A percentile compares a stretch with the other conserved stretches of the same genome.
Conservation (phyloP, 2,888 invertebrate genomes). For the Smittia aterrima region DNA sequence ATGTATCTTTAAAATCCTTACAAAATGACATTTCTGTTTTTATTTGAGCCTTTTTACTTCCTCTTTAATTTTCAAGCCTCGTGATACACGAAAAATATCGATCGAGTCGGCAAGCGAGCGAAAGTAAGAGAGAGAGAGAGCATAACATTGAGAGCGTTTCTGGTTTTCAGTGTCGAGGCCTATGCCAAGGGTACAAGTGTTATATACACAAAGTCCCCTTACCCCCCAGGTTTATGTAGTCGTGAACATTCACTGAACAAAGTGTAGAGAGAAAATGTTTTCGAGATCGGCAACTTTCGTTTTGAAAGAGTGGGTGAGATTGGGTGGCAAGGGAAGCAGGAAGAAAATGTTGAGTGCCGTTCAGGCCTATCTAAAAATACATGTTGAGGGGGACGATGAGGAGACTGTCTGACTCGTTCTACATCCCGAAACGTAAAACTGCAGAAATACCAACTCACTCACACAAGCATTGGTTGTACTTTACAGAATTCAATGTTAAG, state of each 20-base stretch:
- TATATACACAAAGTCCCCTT: conserved; percentile 20
- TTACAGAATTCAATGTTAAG: conserved; percentile 20
- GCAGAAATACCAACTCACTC: conserved; percentile 20
- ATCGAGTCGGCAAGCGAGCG: conserved; percentile 14
- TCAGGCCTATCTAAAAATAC: conserved; percentile 34
- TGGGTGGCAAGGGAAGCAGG: neutral
- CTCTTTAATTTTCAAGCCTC: conserved; percentile 15
- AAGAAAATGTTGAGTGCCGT: conserved; percentile 26
- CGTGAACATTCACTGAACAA: neutral
- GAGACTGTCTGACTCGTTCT: conserved; percentile 39
- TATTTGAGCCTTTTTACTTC: neutral
- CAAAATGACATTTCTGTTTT: neutral
- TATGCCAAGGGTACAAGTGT: conserved; percentile 43
- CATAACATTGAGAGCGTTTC: conserved; percentile 1
- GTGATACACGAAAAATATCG: conserved; percentile 14
- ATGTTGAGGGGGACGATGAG: conserved; percentile 5
- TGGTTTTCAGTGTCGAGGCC: conserved; percentile 42
- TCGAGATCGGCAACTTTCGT: neutral
- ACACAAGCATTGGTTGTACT: conserved; percentile 9
- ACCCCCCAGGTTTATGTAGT: neutral
- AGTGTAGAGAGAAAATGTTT: neutral
- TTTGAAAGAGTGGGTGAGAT: neutral
- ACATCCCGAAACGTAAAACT: neutral
- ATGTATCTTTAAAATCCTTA: neutral
- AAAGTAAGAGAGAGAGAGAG: conserved; percentile 6